Percentiles rank a stretch among this genome's conserved stretches.
Evolutionary conservation across 2,113 vertebrate genomes (phyloP).

Genomic region (Cephalopholis sonnerati): DNA sequence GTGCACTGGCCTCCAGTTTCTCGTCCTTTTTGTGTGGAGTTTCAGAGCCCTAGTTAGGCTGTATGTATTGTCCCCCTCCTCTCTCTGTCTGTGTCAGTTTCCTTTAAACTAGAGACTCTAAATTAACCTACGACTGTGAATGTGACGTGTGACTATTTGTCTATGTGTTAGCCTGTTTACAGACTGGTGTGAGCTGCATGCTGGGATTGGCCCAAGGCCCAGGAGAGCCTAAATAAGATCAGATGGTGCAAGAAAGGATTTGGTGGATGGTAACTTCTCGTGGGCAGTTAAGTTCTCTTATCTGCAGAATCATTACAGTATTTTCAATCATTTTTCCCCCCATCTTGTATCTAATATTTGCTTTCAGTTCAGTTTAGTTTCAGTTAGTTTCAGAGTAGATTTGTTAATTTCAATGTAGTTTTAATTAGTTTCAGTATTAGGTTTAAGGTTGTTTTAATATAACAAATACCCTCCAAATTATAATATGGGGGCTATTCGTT

Average conservation of each 20-base stretch:
- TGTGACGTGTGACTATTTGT: not conserved
- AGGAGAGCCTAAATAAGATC: not conserved
- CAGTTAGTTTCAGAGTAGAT: no score
- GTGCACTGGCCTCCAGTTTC: not conserved
- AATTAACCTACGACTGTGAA: conserved; percentile 15
- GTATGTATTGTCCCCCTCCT: not conserved
- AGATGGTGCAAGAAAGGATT: not conserved
- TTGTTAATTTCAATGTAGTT: no score
- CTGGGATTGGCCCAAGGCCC: not conserved
- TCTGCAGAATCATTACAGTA: not conserved
- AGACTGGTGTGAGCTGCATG: not conserved
- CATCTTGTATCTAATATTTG: no score
- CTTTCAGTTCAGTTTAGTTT: no score
- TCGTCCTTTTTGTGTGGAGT: no score
- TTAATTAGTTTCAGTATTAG: no score
- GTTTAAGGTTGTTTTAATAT: no score
- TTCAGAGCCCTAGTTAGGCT: no score
- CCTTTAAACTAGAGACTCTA: not conserved
- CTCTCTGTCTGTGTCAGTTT: not conserved
- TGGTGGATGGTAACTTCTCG: not conserved
- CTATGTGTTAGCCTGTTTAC: not conserved
- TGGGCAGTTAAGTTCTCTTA: no score
- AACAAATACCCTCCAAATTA: no score
- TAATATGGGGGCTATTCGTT: no score
- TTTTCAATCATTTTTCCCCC: no score